A percentile compares a stretch with the other conserved stretches of the same genome.
These are phyloP conservation scores for Cercopithecus petaurista DNA, from an alignment of 2,797 vertebrate species.

Conservation along the genomic window DNA sequence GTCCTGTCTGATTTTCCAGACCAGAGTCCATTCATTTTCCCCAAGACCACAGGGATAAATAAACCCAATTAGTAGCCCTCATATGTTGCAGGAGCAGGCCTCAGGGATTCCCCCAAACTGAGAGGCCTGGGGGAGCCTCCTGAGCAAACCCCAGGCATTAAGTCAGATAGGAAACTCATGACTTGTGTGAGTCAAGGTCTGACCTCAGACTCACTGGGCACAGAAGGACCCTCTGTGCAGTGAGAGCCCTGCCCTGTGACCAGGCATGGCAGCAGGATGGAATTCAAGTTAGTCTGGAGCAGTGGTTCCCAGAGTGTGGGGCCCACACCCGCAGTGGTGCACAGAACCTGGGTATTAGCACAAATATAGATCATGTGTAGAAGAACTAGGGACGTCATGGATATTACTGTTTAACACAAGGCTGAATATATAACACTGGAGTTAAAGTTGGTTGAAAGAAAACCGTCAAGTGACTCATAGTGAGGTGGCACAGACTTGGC, in stretches of 20 bases:
- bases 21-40: not conserved
- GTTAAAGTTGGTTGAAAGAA: not conserved
- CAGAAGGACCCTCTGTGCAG: not conserved
- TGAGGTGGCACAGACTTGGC: not conserved
- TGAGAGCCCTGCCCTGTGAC: not conserved
- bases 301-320: not conserved
- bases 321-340: not conserved
- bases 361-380: not conserved
- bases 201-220: not conserved
- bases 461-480: not conserved
- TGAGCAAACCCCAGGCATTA: not conserved
- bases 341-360: not conserved
- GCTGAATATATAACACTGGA: not conserved
- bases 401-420: not conserved
- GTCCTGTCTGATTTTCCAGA: not conserved
- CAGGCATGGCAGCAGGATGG: not conserved
- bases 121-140: not conserved
- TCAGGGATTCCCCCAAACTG: not conserved
- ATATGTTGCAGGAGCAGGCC: not conserved
- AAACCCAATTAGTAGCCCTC: not conserved
- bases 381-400: not conserved
- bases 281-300: not conserved
- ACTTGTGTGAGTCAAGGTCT: not conserved
- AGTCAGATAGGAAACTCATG: not conserved
- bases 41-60: not conserved